phyloP scores from a whole-genome alignment of 2,797 vertebrate genomes.

The Liasis olivaceus region DNA sequence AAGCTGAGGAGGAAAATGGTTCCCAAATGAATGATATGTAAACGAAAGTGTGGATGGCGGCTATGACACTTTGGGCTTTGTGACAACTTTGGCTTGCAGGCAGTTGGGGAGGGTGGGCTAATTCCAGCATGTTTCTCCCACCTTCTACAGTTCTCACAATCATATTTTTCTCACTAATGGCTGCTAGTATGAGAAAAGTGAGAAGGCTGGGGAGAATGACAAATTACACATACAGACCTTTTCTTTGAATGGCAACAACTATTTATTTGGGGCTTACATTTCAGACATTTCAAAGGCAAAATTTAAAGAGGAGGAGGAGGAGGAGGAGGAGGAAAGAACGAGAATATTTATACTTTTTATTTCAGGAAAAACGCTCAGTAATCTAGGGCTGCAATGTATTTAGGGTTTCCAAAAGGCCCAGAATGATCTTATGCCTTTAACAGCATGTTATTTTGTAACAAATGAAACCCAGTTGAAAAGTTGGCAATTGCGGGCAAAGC shows the following conservation, averaged over 20 bases:
- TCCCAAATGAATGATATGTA: not conserved
- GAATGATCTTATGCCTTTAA: not conserved
- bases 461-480: not conserved
- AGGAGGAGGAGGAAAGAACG: not conserved
- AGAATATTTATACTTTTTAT: not conserved
- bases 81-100: not conserved
- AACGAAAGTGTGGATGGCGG: not conserved
- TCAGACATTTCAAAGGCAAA: not conserved
- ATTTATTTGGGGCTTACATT: not conserved
- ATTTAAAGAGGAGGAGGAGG: no score
- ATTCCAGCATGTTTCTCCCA: not conserved
- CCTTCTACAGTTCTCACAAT: not conserved
- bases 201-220: not conserved
- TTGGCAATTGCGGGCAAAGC: not conserved
- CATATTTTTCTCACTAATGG: not conserved
- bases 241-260: not conserved
- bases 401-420: not conserved
- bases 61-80: not conserved
- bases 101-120: not conserved
- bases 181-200: not conserved
- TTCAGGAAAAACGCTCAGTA: not conserved
- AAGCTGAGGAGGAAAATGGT: not conserved
- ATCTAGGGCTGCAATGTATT: not conserved
- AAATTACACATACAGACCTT: not conserved
- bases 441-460: not conserved